phyloP scores from a whole-genome alignment of 1,140 invertebrate genomes.

The Archivesica marissinica region DNA sequence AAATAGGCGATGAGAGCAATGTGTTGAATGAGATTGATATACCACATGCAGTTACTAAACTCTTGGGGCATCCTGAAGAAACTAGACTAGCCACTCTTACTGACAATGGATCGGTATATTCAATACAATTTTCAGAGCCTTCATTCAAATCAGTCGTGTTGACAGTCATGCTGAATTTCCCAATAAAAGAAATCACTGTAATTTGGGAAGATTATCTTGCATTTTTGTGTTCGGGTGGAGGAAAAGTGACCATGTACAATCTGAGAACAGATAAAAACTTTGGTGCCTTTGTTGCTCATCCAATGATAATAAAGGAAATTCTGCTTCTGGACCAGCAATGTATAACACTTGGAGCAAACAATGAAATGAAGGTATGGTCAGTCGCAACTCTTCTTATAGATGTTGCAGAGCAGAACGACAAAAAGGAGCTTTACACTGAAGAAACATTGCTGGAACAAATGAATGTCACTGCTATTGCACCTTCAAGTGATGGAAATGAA shows the following conservation, averaged over 20 bases:
- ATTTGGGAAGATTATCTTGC: conserved; percentile 66
- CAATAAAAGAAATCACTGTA: conserved; percentile 47
- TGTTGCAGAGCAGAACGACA: not conserved
- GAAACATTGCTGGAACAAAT: conserved; percentile 57
- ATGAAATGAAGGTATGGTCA: conserved; percentile 63
- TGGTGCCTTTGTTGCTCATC: conserved; percentile 62
- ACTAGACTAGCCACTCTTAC: not conserved
- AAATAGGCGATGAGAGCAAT: not conserved
- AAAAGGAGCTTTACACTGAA: not conserved
- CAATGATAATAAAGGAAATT: conserved; percentile 41
- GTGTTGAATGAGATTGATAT: not conserved
- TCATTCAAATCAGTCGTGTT: not conserved
- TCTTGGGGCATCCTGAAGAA: not conserved
- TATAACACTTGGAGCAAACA: conserved; percentile 54
- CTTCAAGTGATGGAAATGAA: conserved; percentile 48
- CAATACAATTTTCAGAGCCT: not conserved
- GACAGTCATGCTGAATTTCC: conserved; percentile 11
- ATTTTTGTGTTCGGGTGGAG: conserved; percentile 65
- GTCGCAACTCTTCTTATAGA: conserved; percentile 23
- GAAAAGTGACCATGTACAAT: conserved; percentile 67
- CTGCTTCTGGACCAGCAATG: conserved; percentile 54
- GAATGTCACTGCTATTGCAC: conserved; percentile 56
- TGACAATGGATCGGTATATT: not conserved
- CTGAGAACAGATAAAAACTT: conserved; percentile 27
- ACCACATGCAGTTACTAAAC: not conserved